These are phyloP conservation scores for Piliocolobus tephrosceles DNA, from an alignment of 2,113 vertebrate genomes.

Conservation along the genomic window DNA sequence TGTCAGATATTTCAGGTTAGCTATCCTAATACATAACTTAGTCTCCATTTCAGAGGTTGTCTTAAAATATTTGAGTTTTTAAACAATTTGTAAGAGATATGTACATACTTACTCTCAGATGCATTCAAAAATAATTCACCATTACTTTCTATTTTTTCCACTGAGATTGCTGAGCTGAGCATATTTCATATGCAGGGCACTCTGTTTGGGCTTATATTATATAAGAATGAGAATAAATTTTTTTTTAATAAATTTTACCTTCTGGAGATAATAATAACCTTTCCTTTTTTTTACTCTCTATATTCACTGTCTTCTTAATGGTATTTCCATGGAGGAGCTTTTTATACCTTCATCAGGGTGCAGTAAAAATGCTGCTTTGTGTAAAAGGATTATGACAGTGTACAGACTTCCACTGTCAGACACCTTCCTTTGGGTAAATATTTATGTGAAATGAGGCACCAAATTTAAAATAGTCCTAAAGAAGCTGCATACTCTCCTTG, in stretches of 20 bases:
- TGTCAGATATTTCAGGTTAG: not conserved
- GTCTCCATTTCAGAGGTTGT: not conserved
- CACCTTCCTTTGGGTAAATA: constrained; percentile 52
- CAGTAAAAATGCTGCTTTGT: not conserved
- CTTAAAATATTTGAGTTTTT: not conserved
- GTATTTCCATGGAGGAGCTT: not conserved
- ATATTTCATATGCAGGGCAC: not conserved
- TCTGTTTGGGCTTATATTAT: not conserved
- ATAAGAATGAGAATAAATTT: not conserved
- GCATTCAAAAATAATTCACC: constrained; percentile 2
- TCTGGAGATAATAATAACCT: not conserved
- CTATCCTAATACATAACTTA: not conserved
- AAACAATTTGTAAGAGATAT: not conserved
- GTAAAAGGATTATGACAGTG: not conserved
- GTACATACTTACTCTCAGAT: not conserved
- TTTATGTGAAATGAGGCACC: not conserved
- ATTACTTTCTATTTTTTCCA: not conserved
- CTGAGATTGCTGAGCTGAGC: not conserved
- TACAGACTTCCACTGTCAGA: constrained; percentile 5
- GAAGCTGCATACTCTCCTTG: constrained; percentile 46
- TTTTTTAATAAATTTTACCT: not conserved
- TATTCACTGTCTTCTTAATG: not conserved
- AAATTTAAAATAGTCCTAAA: constrained; percentile 14
- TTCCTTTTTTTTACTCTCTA: not conserved
- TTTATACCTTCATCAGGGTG: not conserved